A percentile compares a stretch with the other conserved stretches of the same genome.
Evolutionary conservation across 2,113 vertebrate species (phyloP).

Genomic region (Tylochromis polylepis): DNA sequence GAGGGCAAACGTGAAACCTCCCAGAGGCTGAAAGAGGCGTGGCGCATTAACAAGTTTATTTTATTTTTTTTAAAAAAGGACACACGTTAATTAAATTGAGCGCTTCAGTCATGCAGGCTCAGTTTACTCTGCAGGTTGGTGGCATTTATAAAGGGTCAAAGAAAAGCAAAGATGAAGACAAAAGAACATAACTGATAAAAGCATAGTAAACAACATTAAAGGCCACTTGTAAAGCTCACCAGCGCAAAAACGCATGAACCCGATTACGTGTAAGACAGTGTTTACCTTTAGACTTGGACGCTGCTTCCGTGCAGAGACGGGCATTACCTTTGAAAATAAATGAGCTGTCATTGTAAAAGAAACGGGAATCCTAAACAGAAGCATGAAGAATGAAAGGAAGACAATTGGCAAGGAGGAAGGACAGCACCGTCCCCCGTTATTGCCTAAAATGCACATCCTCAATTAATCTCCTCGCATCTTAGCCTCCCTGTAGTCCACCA

Average conservation of each 20-base stretch:
- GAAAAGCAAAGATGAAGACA: neutral
- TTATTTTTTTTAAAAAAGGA: neutral
- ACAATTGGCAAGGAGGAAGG: neutral
- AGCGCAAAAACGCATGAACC: neutral
- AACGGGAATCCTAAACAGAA: neutral
- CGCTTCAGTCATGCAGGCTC: neutral
- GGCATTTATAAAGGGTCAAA: neutral
- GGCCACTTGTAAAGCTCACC: neutral
- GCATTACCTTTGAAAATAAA: neutral
- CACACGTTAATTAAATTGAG: neutral
- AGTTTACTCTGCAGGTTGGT: neutral
- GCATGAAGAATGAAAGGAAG: neutral
- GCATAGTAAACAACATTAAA: neutral
- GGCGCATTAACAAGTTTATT: neutral
- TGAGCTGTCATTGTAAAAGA: neutral
- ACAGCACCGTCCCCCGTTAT: neutral
- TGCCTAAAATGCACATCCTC: neutral
- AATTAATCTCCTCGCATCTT: neutral
- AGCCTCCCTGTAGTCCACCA: neutral
- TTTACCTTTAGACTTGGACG: neutral
- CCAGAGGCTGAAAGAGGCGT: neutral
- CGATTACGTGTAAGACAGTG: neutral
- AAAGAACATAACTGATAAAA: neutral
- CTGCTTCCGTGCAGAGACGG: neutral
- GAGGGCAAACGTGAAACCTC: neutral